These are phyloP conservation scores for Elysia chlorotica DNA, from an alignment of 1,140 invertebrate species.

Conservation along the genomic window DNA sequence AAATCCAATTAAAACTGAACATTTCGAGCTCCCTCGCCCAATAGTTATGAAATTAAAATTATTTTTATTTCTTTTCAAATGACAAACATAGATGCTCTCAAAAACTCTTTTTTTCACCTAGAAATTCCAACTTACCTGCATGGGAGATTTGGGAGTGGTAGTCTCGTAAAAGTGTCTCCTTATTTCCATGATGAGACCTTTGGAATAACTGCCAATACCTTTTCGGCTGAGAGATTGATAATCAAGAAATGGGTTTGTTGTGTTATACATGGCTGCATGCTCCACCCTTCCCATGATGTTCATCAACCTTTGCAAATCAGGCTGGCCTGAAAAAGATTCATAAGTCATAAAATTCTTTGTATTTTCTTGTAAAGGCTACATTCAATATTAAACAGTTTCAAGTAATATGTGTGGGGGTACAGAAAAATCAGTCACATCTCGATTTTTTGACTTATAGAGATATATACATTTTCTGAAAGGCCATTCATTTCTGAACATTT, in stretches of 20 bases:
- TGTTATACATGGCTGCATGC: slow-evolving; percentile 30
- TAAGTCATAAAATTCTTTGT: background rate
- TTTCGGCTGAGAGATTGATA: slow-evolving; percentile 21
- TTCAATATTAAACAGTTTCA: background rate
- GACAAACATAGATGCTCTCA: too few species aligned
- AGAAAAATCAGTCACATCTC: background rate
- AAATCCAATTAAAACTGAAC: too few species aligned
- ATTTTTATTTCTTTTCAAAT: too few species aligned
- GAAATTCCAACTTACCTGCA: slow-evolving; percentile 21
- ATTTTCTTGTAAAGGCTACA: background rate
- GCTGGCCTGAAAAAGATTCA: slow-evolving; percentile 22
- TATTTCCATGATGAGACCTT: slow-evolving; percentile 32
- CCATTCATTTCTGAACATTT: background rate
- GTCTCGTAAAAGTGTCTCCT: slow-evolving; percentile 31
- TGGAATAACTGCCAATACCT: slow-evolving; percentile 25
- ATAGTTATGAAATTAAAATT: too few species aligned
- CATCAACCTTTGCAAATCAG: slow-evolving; percentile 29
- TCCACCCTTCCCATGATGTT: slow-evolving; percentile 29
- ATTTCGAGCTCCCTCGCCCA: too few species aligned
- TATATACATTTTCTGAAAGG: background rate
- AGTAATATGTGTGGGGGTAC: background rate
- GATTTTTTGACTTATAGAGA: background rate
- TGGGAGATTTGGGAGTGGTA: slow-evolving; percentile 31
- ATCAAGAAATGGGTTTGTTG: slow-evolving; percentile 20
- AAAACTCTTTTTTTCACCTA: background rate